phyloP scores from a whole-genome alignment of 2,888 invertebrate species.

The Criorhina ranunculi region DNA sequence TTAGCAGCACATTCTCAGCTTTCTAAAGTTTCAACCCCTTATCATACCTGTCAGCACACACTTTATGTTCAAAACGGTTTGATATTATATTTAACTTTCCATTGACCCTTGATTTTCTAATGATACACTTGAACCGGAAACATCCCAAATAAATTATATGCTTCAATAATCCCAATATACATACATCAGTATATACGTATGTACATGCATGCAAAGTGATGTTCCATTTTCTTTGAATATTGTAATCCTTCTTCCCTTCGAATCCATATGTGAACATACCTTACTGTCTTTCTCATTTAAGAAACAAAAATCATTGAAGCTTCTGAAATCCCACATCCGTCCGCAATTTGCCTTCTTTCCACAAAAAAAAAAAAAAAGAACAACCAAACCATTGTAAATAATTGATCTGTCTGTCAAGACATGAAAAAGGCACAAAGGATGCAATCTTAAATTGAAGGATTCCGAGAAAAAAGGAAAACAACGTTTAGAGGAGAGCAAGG shows the following conservation, averaged over 20 bases:
- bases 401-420: conserved; percentile 40
- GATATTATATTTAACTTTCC: too few species aligned
- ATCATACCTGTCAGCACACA: too few species aligned
- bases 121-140: too few species aligned
- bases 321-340: conserved; percentile 10
- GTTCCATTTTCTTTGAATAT: neutral
- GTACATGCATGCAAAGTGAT: neutral
- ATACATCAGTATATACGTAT: too few species aligned
- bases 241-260: neutral
- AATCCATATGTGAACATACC: neutral
- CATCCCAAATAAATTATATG: too few species aligned
- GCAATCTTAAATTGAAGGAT: conserved; percentile 37
- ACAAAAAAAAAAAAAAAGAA: neutral
- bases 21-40: too few species aligned
- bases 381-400: conserved; percentile 11
- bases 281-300: neutral
- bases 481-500: neutral
- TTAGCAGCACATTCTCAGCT: too few species aligned
- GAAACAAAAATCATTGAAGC: neutral
- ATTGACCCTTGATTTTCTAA: too few species aligned
- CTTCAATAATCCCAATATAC: too few species aligned
- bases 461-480: neutral
- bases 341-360: conserved; percentile 3
- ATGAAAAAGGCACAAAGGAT: conserved; percentile 19
- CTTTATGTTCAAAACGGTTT: too few species aligned